These are phyloP conservation scores for Sphenopsis melanotis DNA, from an alignment of 2,797 vertebrate genomes.

Conservation along the genomic window DNA sequence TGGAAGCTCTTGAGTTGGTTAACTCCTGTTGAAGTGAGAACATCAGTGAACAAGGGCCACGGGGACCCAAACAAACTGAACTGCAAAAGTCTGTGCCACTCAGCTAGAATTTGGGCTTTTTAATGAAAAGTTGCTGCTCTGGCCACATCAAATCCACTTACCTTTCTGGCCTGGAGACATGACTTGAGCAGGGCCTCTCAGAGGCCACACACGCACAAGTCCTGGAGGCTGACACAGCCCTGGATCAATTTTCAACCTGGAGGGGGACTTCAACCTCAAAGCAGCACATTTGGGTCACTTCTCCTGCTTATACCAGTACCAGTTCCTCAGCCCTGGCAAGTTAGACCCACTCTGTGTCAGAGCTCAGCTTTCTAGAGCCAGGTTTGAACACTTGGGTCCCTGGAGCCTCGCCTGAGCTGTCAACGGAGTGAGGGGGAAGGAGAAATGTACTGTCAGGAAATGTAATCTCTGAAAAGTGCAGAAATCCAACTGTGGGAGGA, in stretches of 20 bases:
- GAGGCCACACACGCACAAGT: neutral
- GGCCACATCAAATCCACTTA: neutral
- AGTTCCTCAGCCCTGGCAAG: neutral
- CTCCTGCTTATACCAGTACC: neutral
- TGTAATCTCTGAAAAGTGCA: slow-evolving; percentile 68
- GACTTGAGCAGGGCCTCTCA: neutral
- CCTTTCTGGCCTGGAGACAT: neutral
- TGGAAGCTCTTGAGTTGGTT: neutral
- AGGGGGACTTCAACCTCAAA: neutral
- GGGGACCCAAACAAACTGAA: neutral
- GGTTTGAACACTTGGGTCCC: slow-evolving; percentile 2
- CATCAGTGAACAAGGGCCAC: neutral
- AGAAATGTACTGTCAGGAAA: slow-evolving; percentile 70
- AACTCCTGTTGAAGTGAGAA: neutral
- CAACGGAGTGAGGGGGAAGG: slow-evolving; percentile 42
- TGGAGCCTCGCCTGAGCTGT: slow-evolving; percentile 50
- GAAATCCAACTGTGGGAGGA: slow-evolving; percentile 72
- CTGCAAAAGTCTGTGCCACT: neutral
- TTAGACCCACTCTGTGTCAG: neutral
- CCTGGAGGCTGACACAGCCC: neutral
- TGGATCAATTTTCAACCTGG: neutral
- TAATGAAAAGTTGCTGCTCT: neutral
- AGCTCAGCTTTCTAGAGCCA: slow-evolving; percentile 26
- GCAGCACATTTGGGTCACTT: neutral
- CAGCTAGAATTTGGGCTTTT: neutral